Percentiles rank a stretch among this genome's conserved stretches.
Evolutionary conservation across 2,797 vertebrate genomes (phyloP).

Genomic region (Scarus forsteni): DNA sequence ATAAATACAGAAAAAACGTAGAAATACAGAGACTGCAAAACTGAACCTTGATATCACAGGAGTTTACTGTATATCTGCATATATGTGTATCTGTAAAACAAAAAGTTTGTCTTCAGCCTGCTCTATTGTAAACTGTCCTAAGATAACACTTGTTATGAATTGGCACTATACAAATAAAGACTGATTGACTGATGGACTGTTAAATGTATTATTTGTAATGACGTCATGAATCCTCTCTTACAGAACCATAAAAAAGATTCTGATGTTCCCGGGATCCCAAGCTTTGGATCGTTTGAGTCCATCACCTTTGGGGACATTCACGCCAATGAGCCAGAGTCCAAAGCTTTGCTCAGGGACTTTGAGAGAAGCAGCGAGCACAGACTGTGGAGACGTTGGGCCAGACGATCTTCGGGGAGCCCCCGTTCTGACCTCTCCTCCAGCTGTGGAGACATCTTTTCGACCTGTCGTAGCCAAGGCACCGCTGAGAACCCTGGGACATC

Average conservation of each 20-base stretch:
- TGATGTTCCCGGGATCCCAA: constrained; percentile 36
- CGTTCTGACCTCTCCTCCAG: not conserved
- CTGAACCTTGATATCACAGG: too few relatives aligned
- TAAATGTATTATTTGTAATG: too few relatives aligned
- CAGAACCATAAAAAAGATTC: constrained; percentile 37
- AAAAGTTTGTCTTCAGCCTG: too few relatives aligned
- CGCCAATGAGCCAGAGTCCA: constrained; percentile 24
- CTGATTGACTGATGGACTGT: too few relatives aligned
- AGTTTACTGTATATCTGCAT: too few relatives aligned
- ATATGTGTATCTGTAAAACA: too few relatives aligned
- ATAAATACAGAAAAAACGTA: too few relatives aligned
- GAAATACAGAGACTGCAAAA: too few relatives aligned
- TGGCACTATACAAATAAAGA: too few relatives aligned
- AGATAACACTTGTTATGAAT: too few relatives aligned
- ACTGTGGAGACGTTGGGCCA: constrained; percentile 67
- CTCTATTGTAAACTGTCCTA: too few relatives aligned
- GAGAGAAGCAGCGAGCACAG: constrained; percentile 60
- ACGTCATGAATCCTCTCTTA: constrained; percentile 3
- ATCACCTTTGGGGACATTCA: constrained; percentile 24
- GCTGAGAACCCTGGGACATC: constrained; percentile 3
- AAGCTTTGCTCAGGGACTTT: constrained; percentile 35
- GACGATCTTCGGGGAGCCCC: constrained; percentile 34
- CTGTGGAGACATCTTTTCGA: not conserved
- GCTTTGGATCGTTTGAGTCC: constrained; percentile 44
- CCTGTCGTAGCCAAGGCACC: not conserved